These are phyloP conservation scores for Cephus sareptanus DNA, from an alignment of 2,888 invertebrate species.

Conservation along the genomic window DNA sequence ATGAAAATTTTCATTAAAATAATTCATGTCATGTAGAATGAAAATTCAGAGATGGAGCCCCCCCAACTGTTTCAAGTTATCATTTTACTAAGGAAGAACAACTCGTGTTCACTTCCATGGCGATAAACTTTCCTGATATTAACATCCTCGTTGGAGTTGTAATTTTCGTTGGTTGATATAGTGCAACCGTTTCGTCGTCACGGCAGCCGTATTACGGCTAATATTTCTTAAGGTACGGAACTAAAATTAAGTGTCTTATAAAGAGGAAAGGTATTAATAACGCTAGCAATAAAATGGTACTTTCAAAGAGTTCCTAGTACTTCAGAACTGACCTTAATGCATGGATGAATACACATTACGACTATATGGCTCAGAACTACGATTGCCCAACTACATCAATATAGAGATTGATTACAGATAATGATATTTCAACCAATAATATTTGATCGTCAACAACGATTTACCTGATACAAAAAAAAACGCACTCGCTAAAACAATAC, in stretches of 20 bases:
- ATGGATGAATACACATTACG: neutral
- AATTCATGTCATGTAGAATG: neutral
- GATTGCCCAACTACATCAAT: neutral
- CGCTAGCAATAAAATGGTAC: slow-evolving; percentile 16
- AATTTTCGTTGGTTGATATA: slow-evolving; percentile 47
- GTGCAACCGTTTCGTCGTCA: slow-evolving; percentile 39
- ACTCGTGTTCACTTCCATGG: neutral
- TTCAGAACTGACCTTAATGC: neutral
- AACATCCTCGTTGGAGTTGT: slow-evolving; percentile 43
- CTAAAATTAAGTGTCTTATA: slow-evolving; percentile 56
- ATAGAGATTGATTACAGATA: neutral
- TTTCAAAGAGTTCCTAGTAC: neutral
- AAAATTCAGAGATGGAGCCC: neutral
- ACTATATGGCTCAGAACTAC: neutral
- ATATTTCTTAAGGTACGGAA: slow-evolving; percentile 40
- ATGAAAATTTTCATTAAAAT: neutral
- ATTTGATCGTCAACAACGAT: neutral
- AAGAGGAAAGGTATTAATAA: slow-evolving; percentile 53
- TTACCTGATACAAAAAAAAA: neutral
- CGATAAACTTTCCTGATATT: slow-evolving; percentile 48
- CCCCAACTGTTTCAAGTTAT: neutral
- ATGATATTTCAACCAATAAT: neutral
- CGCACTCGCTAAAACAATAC: neutral
- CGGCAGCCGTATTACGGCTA: slow-evolving; percentile 46
- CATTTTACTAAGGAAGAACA: neutral